Conservation (phyloP, 2,797 vertebrate genomes). For the Karalla daura region DNA sequence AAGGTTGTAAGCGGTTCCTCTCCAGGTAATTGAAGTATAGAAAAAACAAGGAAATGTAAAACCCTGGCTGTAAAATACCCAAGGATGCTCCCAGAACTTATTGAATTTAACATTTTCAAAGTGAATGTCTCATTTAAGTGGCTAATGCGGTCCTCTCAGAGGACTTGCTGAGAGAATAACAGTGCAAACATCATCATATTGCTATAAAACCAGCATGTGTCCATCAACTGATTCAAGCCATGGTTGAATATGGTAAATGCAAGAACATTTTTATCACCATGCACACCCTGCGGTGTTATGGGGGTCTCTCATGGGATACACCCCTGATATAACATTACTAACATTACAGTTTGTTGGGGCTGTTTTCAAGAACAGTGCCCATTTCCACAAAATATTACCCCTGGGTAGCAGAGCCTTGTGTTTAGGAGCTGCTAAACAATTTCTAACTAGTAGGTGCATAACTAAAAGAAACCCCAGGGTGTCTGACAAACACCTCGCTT, state of each 20-base stretch:
- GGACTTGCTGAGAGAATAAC: background rate
- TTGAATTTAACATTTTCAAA: background rate
- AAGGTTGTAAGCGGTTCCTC: background rate
- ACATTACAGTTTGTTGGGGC: too few relatives aligned
- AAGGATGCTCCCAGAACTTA: background rate
- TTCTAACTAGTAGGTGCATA: background rate
- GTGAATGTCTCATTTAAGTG: background rate
- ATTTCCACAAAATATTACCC: constrained; percentile 1
- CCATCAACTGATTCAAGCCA: background rate
- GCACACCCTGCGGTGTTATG: too few relatives aligned
- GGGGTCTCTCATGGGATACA: too few relatives aligned
- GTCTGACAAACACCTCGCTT: constrained; percentile 13
- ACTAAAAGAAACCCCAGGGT: constrained; percentile 8
- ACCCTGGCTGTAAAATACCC: background rate
- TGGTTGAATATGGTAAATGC: too few relatives aligned
- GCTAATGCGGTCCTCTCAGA: background rate
- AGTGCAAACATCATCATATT: background rate
- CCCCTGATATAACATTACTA: too few relatives aligned
- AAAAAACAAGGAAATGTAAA: background rate
- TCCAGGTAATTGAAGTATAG: background rate
- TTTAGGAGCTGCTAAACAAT: constrained; percentile 12
- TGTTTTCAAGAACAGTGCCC: too few relatives aligned
- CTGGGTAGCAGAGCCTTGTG: background rate
- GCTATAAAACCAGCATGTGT: background rate
- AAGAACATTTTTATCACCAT: too few relatives aligned